Conservation (phyloP, 2,797 vertebrate genomes). For the Gorsachius magnificus region DNA sequence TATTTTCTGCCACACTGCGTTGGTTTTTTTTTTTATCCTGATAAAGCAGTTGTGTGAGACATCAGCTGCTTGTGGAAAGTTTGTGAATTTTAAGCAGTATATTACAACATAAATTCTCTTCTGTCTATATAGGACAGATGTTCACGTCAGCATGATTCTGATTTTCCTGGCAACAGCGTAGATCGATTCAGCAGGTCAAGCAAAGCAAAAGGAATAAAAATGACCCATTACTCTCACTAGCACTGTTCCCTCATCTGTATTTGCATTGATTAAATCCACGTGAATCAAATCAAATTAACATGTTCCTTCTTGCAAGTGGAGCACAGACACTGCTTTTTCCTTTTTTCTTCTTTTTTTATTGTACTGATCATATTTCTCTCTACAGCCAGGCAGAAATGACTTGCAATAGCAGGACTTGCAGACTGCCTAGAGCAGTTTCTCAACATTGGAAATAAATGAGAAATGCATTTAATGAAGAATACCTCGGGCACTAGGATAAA, state of each 20-base stretch:
- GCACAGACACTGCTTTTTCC: neutral
- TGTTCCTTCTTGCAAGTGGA: neutral
- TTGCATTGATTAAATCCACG: slow-evolving; percentile 11
- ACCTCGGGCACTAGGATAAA: neutral
- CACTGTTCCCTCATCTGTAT: neutral
- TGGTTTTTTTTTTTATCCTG: neutral
- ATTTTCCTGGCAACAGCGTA: neutral
- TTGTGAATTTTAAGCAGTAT: neutral
- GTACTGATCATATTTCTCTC: neutral
- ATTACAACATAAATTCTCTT: neutral
- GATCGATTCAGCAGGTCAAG: neutral
- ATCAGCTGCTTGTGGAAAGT: neutral
- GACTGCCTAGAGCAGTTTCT: neutral
- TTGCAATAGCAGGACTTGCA: neutral
- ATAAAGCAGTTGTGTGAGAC: neutral
- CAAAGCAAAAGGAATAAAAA: neutral
- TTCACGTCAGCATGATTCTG: neutral
- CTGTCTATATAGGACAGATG: neutral
- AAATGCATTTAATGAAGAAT: neutral
- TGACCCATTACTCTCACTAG: neutral
- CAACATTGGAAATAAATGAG: neutral
- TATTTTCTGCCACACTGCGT: neutral
- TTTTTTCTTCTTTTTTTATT: neutral
- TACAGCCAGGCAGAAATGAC: neutral
- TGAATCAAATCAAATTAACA: neutral